Percentiles rank a stretch among this genome's conserved stretches.
Evolutionary conservation across 2,888 invertebrate species (phyloP).

Genomic region (Oscheius sp.): DNA sequence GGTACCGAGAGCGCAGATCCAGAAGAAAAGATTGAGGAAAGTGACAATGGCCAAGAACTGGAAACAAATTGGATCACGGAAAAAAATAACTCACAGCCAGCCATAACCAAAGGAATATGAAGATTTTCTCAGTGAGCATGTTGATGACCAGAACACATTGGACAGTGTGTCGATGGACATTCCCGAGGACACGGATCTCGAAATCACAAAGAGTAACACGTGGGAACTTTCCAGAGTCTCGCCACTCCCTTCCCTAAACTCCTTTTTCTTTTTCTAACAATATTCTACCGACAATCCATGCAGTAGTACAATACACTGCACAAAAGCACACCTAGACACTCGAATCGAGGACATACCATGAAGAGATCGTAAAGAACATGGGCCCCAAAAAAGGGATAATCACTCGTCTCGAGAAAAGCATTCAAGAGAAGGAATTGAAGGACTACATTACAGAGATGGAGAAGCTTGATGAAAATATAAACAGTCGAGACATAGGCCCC

Average conservation of each 20-base stretch:
- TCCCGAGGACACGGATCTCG: constrained; percentile 70
- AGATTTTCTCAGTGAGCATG: constrained; percentile 71
- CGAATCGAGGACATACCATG: constrained; percentile 57
- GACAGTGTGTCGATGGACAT: constrained; percentile 69
- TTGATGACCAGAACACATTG: constrained; percentile 69
- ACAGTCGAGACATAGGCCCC: constrained; percentile 73
- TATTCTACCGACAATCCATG: not conserved
- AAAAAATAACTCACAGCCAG: constrained; percentile 43
- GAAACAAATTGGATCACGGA: not conserved
- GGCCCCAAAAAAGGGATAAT: constrained; percentile 71
- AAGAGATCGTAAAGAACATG: constrained; percentile 73
- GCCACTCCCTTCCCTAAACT: constrained; percentile 67
- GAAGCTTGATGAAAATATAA: constrained; percentile 72
- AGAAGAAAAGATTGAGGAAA: constrained; percentile 65
- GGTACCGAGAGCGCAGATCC: constrained; percentile 65
- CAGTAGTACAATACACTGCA: constrained; percentile 3
- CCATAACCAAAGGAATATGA: constrained; percentile 71
- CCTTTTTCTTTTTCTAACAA: not conserved
- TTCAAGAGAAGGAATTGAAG: constrained; percentile 73
- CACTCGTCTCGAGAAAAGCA: constrained; percentile 72
- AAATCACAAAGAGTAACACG: constrained; percentile 72
- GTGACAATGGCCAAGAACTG: constrained; percentile 65
- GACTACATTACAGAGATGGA: constrained; percentile 64
- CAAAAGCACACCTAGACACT: not conserved
- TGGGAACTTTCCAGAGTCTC: constrained; percentile 71